phyloP scores from a whole-genome alignment of 2,113 vertebrate species.

The Hucho hucho region DNA sequence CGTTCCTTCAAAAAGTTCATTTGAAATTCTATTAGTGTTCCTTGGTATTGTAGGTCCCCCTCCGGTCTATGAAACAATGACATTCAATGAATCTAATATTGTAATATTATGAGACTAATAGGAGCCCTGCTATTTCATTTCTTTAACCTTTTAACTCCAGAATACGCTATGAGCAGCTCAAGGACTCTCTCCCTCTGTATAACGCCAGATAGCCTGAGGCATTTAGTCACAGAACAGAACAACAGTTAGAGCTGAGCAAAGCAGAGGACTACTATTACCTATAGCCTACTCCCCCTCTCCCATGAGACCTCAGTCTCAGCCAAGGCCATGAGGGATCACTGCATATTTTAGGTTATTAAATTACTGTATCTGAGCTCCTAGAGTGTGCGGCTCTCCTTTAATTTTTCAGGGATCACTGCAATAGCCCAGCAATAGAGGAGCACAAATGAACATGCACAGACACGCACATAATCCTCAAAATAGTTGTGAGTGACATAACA shows the following conservation, averaged over 20 bases:
- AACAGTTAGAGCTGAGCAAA: neutral
- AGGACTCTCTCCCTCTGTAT: neutral
- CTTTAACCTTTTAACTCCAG: neutral
- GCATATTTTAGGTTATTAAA: neutral
- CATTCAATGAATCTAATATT: neutral
- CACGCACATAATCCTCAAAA: neutral
- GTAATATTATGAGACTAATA: neutral
- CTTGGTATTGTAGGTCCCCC: neutral
- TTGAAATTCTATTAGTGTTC: neutral
- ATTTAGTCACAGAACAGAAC: slow-evolving; percentile 4
- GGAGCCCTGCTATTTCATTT: neutral
- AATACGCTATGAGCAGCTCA: neutral
- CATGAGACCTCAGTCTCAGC: neutral
- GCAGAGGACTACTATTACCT: neutral
- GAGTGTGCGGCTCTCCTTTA: too few species aligned
- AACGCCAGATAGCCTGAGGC: neutral
- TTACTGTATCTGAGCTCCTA: too few species aligned
- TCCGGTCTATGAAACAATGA: neutral
- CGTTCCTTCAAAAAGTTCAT: neutral
- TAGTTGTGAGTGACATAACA: neutral
- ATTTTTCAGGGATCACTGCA: neutral
- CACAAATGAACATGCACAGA: neutral
- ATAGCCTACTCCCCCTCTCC: neutral
- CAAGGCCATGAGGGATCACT: neutral
- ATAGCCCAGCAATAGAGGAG: neutral